A percentile compares a stretch with the other conserved stretches of the same genome.
These are phyloP conservation scores for Macquaria australasica DNA, from an alignment of 2,113 vertebrate species.

Conservation along the genomic window DNA sequence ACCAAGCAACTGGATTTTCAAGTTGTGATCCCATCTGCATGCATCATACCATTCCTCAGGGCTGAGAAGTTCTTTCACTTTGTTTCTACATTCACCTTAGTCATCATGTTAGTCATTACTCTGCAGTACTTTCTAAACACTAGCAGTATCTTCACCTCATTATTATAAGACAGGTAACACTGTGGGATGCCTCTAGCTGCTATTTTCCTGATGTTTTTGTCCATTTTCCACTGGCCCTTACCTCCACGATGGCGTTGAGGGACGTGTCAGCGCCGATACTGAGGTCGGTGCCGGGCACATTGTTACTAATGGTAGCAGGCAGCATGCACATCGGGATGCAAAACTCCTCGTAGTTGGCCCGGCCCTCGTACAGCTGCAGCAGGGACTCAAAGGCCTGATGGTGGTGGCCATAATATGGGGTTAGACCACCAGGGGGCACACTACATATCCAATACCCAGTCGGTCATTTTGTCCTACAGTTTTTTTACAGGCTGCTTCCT, in stretches of 20 bases:
- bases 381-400: slow-evolving; percentile 89
- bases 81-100: too few species aligned
- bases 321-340: slow-evolving; percentile 91
- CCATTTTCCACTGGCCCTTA: slow-evolving; percentile 80
- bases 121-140: neutral
- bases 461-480: neutral
- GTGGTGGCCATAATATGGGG: slow-evolving; percentile 72
- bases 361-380: slow-evolving; percentile 86
- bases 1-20: too few species aligned
- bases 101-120: too few species aligned
- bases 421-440: slow-evolving; percentile 71
- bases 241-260: slow-evolving; percentile 92
- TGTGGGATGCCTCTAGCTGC: neutral
- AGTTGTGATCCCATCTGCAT: neutral
- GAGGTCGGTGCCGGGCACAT: slow-evolving; percentile 92
- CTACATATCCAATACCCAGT: neutral
- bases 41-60: neutral
- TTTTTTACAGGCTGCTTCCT: slow-evolving; percentile 26
- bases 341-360: slow-evolving; percentile 86
- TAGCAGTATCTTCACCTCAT: neutral
- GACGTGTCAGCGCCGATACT: slow-evolving; percentile 91
- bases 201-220: neutral
- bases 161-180: neutral
- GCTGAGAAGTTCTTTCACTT: too few species aligned
- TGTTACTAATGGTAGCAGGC: slow-evolving; percentile 96